These are phyloP conservation scores for Leucoraja ocellata DNA, from an alignment of 2,797 vertebrate species.

Conservation along the genomic window DNA sequence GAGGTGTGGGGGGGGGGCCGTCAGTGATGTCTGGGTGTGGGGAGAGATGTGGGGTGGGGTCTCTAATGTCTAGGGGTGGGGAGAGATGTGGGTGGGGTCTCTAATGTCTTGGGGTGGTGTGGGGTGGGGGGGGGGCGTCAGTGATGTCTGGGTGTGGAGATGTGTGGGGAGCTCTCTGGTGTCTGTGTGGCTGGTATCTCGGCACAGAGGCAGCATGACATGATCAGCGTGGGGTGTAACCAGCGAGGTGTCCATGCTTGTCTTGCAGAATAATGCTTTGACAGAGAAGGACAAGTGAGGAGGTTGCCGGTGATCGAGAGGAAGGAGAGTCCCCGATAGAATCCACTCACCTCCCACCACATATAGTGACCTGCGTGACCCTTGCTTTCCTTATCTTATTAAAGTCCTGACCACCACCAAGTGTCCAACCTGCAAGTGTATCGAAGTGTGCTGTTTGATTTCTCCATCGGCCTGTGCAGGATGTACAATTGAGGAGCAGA, in stretches of 20 bases:
- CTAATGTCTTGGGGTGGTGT: no score
- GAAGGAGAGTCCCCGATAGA: background rate
- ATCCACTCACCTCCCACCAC: background rate
- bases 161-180: no score
- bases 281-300: slow-evolving; percentile 31
- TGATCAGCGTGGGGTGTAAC: background rate
- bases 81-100: no score
- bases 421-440: background rate
- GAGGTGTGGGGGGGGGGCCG: background rate
- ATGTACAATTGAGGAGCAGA: background rate
- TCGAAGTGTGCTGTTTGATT: slow-evolving; percentile 8
- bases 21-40: background rate
- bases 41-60: background rate
- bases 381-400: slow-evolving; percentile 24
- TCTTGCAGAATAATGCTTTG: slow-evolving; percentile 18
- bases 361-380: slow-evolving; percentile 24
- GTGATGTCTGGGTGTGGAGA: no score
- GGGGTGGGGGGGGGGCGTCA: background rate
- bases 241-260: background rate
- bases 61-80: no score
- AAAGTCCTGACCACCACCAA: background rate
- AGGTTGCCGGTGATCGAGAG: background rate
- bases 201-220: background rate
- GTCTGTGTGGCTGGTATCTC: background rate
- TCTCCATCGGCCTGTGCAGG: background rate